Percentiles rank a stretch among this genome's conserved stretches.
phyloP scores from a whole-genome alignment of 2,113 vertebrate species.

The Sylvilagus bachmani region DNA sequence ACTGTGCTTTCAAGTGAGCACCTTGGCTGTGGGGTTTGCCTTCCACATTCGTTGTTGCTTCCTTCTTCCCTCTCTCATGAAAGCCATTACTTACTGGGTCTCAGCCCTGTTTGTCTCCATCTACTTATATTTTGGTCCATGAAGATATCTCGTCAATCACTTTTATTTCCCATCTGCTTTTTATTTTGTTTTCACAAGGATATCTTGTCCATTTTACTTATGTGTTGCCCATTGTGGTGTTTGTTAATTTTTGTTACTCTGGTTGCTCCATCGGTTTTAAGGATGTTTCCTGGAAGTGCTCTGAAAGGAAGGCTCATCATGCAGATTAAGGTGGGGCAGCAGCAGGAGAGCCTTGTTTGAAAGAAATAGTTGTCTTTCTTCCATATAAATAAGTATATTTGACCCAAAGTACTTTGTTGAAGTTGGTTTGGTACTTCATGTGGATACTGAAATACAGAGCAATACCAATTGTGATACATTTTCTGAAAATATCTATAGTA shows the following conservation, averaged over 20 bases:
- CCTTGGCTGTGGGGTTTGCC: neutral
- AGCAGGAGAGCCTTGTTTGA: neutral
- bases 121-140: neutral
- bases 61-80: neutral
- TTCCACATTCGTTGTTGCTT: neutral
- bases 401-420: neutral
- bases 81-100: neutral
- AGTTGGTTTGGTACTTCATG: neutral
- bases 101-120: neutral
- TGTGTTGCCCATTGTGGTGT: neutral
- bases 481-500: neutral
- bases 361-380: neutral
- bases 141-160: neutral
- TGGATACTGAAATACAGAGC: neutral
- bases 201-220: neutral
- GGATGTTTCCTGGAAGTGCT: neutral
- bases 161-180: neutral
- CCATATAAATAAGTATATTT: neutral
- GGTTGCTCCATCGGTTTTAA: neutral
- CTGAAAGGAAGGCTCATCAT: neutral
- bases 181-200: neutral
- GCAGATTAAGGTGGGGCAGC: neutral
- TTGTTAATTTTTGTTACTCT: neutral
- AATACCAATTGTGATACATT: neutral
- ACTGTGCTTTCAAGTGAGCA: neutral